Base-by-base conservation (phyloP, 2,113 vertebrate species). In the Nycticorax nycticorax region DNA sequence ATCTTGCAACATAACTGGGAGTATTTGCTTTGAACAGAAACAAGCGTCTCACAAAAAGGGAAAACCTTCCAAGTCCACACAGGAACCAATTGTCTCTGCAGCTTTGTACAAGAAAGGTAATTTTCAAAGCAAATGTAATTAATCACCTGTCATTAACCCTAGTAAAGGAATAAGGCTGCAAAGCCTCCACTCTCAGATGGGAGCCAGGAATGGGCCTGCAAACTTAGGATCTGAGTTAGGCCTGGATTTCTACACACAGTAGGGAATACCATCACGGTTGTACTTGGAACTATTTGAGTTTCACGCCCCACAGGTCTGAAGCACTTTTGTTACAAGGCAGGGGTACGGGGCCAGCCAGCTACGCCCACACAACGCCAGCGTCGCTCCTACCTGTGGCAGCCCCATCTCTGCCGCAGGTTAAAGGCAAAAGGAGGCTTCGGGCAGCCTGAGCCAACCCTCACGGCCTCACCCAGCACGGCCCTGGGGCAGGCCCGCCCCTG, bases 331-430 rank as follows among this genome's bases (percentile, higher is more conserved):
- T 2, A 8, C 17, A 10, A 6, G 8, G 8, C 17, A 11, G 11
- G 8, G 10, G 7, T 4, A 14, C 53, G 6, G 21, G 41, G 2
- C 14, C 35, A 17, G 19, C 20, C 47, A 20, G 19, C 26, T 5
- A 3, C 4, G 0, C 1, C 3, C 27, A 20, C 24, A 9, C n/a
- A n/a, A 27, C 12, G 1, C 10, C 19, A 1, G 7, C 1, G 4
- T 0, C 10, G 22, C 43, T 18, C 77, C 37, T 59, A 82, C 84
- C 84, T 76, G 35, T 7, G 26, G 7, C 0, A 1, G 32, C 12
- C 13, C 21, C 30, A 2, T 2, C 68, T 8, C 47, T 8, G 45
- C 24, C 2, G 5, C 37, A 8, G 28, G 14, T 5, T 10, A 2
- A 13, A 26, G 11, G 63, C 12, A 9, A 6, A 19, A 24, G 0